Evolutionary conservation across 2,797 vertebrate genomes (phyloP), one percentile per base, ranked within the genome.

Genomic region (Pseudochirops cupreus): DNA sequence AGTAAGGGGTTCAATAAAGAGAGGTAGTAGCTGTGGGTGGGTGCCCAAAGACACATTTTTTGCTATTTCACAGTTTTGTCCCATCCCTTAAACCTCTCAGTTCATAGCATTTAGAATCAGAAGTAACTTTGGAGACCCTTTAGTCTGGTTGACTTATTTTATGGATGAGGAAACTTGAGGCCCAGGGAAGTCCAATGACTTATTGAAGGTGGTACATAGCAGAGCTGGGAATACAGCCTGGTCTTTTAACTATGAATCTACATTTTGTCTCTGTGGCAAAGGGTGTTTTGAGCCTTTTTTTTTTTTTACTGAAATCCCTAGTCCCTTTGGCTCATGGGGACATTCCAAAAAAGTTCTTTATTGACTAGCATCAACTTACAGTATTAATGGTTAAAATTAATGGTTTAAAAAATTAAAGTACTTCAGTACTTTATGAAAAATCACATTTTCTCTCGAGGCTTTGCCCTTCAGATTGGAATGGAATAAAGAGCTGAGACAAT

Each of bases 391-490:
- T 4, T 21, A 59, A 92, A 94, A n/a, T n/a, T n/a, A n/a, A n/a
- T n/a, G n/a, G n/a, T n/a, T n/a, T n/a, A n/a, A n/a, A n/a, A n/a
- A n/a, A n/a, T n/a, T n/a, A n/a, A n/a, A n/a, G n/a, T 93, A 33
- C 50, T 57, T 94, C 91, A 96, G 92, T 93, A 52, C 0, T 0
- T 93, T 94, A 39, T 96, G 82, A 94, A 50, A 96, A 96, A 95
- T 91, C 50, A 26, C 9, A 7, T 93, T 90, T 82, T 87, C 54
- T n/a, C 59, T 39, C 46, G 29, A 95, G 46, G 0, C 5, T 93
- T 94, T 98, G 95, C 74, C 67, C 90, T 97, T 94, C 82, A 55
- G 94, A 56, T 92, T 62, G 57, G 56, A 93, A n/a, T 90, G 24
- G 58, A 95, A 97, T 59, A 95, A 94, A 94, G 94, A 91, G 12